Evolutionary conservation across 1,140 invertebrate genomes (phyloP).

Genomic region (Brachionus koreanus): DNA sequence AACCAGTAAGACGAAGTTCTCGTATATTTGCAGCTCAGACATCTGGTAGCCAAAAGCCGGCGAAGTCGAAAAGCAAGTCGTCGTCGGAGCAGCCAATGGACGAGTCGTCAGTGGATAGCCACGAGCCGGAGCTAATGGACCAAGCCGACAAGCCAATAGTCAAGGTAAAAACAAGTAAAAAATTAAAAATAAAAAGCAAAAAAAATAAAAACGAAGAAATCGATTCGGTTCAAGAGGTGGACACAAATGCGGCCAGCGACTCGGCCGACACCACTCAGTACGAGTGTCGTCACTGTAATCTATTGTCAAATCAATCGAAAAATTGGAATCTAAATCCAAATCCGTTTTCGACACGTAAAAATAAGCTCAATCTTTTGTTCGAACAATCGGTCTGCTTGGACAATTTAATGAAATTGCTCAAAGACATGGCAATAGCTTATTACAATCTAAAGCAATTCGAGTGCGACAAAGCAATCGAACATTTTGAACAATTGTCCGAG

Average conservation of each 20-base stretch:
- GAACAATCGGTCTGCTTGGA: constrained; percentile 57
- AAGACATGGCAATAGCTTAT: constrained; percentile 78
- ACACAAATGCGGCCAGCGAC: neutral
- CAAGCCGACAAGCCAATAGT: neutral
- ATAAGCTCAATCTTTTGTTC: neutral
- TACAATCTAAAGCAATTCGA: constrained; percentile 76
- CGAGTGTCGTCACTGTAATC: constrained; percentile 35
- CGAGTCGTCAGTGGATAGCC: neutral
- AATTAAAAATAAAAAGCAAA: neutral
- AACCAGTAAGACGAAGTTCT: constrained; percentile 41
- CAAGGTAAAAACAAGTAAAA: constrained; percentile 9
- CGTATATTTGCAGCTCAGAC: constrained; percentile 37
- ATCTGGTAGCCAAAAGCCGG: neutral
- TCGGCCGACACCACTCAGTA: neutral
- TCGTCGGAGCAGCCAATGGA: neutral
- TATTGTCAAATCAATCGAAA: constrained; percentile 9
- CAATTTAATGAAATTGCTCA: constrained; percentile 77
- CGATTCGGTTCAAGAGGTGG: neutral
- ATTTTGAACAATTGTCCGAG: constrained; percentile 70
- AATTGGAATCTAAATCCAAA: neutral
- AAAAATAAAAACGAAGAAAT: neutral
- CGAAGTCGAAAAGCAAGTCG: neutral
- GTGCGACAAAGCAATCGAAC: constrained; percentile 76
- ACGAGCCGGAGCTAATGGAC: neutral
- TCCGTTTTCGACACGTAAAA: neutral